A percentile compares a stretch with the other conserved stretches of the same genome.
Evolutionary conservation across 53 echinoderm and acorn worm genomes (phyloP).

Genomic region (Arbacia lixula): DNA sequence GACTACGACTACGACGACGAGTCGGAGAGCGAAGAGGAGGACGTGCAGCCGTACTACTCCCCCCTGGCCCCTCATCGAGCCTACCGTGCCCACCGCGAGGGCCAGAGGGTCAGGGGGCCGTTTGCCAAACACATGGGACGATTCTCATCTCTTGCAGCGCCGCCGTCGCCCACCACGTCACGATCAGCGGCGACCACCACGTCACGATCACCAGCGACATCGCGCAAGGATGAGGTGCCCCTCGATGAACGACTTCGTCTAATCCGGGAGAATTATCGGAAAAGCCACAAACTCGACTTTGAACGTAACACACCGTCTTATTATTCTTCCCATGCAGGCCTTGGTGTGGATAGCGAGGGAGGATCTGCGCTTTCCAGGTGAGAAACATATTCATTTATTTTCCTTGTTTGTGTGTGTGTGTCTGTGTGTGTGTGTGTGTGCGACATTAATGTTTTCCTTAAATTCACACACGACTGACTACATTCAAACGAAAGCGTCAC

Average conservation of each 20-base stretch:
- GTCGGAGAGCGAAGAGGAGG: conserved; percentile 11
- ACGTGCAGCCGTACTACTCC: conserved; percentile 28
- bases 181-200: neutral
- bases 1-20: conserved; percentile 36
- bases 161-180: conserved; percentile 16
- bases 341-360: conserved; percentile 72
- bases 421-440: neutral
- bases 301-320: conserved; percentile 16
- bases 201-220: conserved; percentile 45
- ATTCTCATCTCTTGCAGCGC: neutral
- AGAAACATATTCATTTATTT: conserved; percentile 26
- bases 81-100: conserved; percentile 42
- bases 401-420: neutral
- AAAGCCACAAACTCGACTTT: conserved; percentile 39
- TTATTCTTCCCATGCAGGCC: conserved; percentile 71
- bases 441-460: too few species aligned
- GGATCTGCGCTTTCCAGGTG: conserved; percentile 72
- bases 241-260: conserved; percentile 41
- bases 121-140: conserved; percentile 19
- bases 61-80: conserved; percentile 42
- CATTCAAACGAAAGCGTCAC: too few species aligned
- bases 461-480: too few species aligned
- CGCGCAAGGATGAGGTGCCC: conserved; percentile 7
- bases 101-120: conserved; percentile 17
- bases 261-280: conserved; percentile 46